Conservation (phyloP, 2,888 invertebrate genomes). For the Cataglyphis altisquamis region DNA sequence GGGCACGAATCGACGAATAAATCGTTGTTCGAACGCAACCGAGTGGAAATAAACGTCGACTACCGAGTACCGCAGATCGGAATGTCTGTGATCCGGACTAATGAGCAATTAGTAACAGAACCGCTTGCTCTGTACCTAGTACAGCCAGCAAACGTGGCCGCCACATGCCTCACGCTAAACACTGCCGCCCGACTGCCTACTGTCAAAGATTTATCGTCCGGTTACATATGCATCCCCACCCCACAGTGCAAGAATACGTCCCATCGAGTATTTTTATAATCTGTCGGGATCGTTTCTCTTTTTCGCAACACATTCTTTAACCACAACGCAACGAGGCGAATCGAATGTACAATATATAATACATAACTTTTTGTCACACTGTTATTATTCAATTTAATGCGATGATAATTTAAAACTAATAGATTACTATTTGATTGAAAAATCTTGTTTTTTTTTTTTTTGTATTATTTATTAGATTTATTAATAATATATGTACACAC, state of each 20-base stretch:
- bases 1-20: slow-evolving; percentile 59
- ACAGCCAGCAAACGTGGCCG: slow-evolving; percentile 71
- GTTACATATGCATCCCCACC: slow-evolving; percentile 38
- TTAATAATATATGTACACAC: neutral
- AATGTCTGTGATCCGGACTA: slow-evolving; percentile 78
- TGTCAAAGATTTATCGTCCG: slow-evolving; percentile 72
- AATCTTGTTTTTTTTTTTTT: neutral
- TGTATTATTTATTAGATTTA: neutral
- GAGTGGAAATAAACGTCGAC: slow-evolving; percentile 59
- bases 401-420: neutral
- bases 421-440: neutral
- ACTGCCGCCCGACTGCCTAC: slow-evolving; percentile 61
- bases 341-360: neutral
- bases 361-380: neutral
- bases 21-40: slow-evolving; percentile 39
- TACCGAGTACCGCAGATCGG: slow-evolving; percentile 48
- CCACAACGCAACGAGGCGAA: neutral
- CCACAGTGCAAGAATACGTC: slow-evolving; percentile 16
- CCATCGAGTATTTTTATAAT: slow-evolving; percentile 16
- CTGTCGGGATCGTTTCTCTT: neutral
- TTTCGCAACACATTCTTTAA: neutral
- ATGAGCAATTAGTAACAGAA: slow-evolving; percentile 81
- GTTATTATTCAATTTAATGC: slow-evolving; percentile 20
- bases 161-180: slow-evolving; percentile 72
- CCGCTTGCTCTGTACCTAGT: slow-evolving; percentile 56